Conservation (phyloP, 2,113 vertebrate genomes). For the Poeciliopsis occidentalis region DNA sequence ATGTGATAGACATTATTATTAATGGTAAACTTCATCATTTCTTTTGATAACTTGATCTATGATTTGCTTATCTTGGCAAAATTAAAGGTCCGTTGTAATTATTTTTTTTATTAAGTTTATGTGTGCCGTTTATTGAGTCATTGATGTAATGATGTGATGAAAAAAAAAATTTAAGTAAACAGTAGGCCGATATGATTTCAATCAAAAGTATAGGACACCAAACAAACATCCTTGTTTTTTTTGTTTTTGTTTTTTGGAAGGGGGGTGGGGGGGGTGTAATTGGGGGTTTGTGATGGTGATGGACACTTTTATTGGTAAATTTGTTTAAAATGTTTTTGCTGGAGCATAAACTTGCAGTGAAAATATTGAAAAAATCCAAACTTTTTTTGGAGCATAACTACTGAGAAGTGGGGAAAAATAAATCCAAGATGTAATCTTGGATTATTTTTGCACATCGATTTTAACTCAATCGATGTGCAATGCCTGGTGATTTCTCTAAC, state of each 20-base stretch:
- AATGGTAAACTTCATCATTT: background rate
- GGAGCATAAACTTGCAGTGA: too few relatives aligned
- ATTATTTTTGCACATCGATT: too few relatives aligned
- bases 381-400: too few relatives aligned
- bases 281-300: background rate
- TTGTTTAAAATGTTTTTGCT: too few relatives aligned
- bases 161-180: background rate
- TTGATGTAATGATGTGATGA: background rate
- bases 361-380: too few relatives aligned
- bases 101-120: constrained; percentile 33
- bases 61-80: background rate
- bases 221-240: background rate
- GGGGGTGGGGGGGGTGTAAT: too few relatives aligned
- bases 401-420: too few relatives aligned
- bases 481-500: too few relatives aligned
- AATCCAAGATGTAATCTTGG: too few relatives aligned
- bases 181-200: background rate
- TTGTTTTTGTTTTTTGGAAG: too few relatives aligned
- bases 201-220: background rate
- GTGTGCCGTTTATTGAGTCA: background rate
- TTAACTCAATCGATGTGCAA: too few relatives aligned
- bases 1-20: constrained; percentile 21
- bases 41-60: background rate
- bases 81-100: constrained; percentile 15
- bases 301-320: too few relatives aligned